A percentile compares a stretch with the other conserved stretches of the same genome.
Conservation (phyloP, 2,797 vertebrate genomes). For the Cossypha dichroa region DNA sequence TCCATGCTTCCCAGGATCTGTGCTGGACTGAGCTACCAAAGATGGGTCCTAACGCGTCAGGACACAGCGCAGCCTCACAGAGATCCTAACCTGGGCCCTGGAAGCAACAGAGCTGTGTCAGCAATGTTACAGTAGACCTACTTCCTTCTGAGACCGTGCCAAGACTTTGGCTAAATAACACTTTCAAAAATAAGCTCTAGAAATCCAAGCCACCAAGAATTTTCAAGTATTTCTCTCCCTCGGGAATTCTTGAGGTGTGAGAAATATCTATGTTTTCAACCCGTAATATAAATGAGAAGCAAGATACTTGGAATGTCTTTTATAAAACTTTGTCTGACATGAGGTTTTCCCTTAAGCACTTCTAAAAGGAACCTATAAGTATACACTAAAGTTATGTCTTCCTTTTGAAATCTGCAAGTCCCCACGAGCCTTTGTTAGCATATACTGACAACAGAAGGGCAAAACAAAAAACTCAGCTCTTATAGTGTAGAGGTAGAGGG, state of each 20-base stretch:
- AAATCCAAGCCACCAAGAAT: neutral
- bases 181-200: neutral
- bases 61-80: neutral
- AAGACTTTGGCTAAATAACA: neutral
- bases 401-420: neutral
- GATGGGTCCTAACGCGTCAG: neutral
- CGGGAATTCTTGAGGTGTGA: neutral
- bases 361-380: neutral
- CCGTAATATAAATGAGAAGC: neutral
- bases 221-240: neutral
- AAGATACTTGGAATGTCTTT: neutral
- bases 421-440: neutral
- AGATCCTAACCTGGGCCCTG: neutral
- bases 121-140: neutral
- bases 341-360: neutral
- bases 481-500: neutral
- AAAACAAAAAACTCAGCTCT: neutral
- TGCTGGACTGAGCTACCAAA: neutral
- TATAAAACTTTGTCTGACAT: neutral
- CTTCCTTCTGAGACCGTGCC: neutral
- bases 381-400: neutral
- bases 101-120: neutral
- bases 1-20: neutral
- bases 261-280: neutral
- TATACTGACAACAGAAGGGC: neutral